Conservation (phyloP, 1,140 invertebrate species). For the Euura lappo region DNA sequence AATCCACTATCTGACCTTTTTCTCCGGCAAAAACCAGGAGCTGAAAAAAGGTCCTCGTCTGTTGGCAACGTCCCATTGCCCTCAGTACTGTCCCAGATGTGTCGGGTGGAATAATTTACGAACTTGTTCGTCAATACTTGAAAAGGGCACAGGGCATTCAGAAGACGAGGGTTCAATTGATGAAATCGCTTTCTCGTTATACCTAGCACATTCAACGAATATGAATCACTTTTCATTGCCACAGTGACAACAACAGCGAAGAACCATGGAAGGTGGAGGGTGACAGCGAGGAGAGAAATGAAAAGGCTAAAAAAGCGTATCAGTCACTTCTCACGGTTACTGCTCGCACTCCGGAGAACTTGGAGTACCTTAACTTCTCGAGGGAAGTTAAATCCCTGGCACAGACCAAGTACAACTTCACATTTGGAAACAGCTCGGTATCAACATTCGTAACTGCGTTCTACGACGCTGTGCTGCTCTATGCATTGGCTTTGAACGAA, state of each 20-base stretch:
- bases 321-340: conserved; percentile 92
- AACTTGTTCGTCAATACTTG: no score
- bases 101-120: no score
- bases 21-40: no score
- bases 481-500: conserved; percentile 88
- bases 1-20: no score
- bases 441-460: conserved; percentile 92
- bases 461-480: conserved; percentile 93
- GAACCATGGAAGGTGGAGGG: conserved; percentile 84
- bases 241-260: conserved; percentile 54
- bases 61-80: no score
- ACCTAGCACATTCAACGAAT: no score
- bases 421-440: conserved; percentile 73
- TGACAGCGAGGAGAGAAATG: conserved; percentile 82
- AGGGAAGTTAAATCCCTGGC: conserved; percentile 82
- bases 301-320: conserved; percentile 86
- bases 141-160: no score
- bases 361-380: conserved; percentile 80
- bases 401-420: conserved; percentile 80
- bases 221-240: conserved; percentile 21
- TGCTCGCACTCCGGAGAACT: conserved; percentile 78
- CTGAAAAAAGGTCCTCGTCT: no score
- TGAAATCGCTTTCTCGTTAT: no score
- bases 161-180: no score
- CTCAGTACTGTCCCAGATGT: no score